Evolutionary conservation across 1,140 invertebrate genomes (phyloP), one percentile per base, ranked within the genome.

Genomic region (Aleiodes sp.): DNA sequence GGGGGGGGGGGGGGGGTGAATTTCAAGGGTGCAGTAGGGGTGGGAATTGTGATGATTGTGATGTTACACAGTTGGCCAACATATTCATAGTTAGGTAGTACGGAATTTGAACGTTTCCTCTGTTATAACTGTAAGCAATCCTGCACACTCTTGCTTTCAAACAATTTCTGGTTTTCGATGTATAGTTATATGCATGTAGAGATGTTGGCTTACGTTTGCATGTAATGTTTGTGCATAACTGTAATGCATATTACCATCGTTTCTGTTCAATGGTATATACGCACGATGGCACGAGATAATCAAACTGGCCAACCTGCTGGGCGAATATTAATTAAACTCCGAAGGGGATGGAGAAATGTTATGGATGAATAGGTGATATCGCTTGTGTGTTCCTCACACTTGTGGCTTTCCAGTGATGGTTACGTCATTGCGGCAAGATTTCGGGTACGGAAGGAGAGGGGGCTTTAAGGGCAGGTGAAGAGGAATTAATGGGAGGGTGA

Each of bases 311-410:
- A 46, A 46, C 69, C 63, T 37, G 69, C 69, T 65, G 63, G 29
- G 69, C 63, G 63, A 70, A 70, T 70, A 70, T 70, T 70, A 70
- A 70, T 70, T 70, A 70, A 66, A 70, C 63, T 59, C 62, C 62
- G 41, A 10, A 35, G 46, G 12, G 24, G 65, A 8, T 6, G 46
- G 12, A 14, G 65, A 8, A 21, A 12, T 24, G 21, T 52, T 21
- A 52, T 52, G 16, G 46, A 16, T 52, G 21, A 52, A 24, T 52
- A 52, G 46, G 46, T 19, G 46, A 52, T 52, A 52, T 52, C 46
- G 19, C 16, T 12, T n/a, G n/a, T n/a, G n/a, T 24, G 46, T 4
- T 52, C 26, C 46, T 52, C n/a, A 52, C 46, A 52, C 46, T 52
- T 52, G 21, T 52, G 46, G 46, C 46, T 52, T 52, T 52, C 2